Base-by-base conservation (phyloP, 2,797 vertebrate species). In the Parauchenoglanis punctatus region DNA sequence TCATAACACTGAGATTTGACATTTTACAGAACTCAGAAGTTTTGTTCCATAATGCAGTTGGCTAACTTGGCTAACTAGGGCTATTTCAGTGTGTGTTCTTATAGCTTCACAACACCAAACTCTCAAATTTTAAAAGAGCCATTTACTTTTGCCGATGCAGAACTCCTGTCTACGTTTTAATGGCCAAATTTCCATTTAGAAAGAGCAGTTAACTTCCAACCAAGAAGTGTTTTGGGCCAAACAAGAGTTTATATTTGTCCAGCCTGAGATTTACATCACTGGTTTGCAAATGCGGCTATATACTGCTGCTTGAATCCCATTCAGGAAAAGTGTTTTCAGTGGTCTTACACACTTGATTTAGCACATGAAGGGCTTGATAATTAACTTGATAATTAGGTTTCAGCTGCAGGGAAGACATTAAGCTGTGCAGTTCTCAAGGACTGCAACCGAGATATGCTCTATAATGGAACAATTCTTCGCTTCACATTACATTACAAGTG, bases 361-460 rank as follows among this genome's bases (percentile, higher is more conserved):
- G 82, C 82, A 72, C 82, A 84, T 40, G 82, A 84, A 84, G 67
- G 52, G 67, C 52, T 72, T 72, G 67, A 84, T 84, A 84, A 84
- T 84, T 84, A 84, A 84, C 82, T 72, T 72, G 67, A 72, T 84
- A 84, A 84, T 84, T 84, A 84, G 83, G 35, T 85, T 85, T 85
- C 56, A 18, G 68, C 83, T 85, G 83, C 54, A 85, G 68, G 83
- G 70, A 85, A 59, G 83, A 85, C 83, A 85, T 85, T 85, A 75
- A 85, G 35, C 68, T 28, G 25, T 75, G 68, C 56, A 59, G 52
- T 75, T 85, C 83, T 61, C 23, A 73, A 83, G 25, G 46, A 52
- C 17, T 83, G 81, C n/a, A 67, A 52, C 61, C 6, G 44, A 83
- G 63, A 67, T 82, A 67, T 67, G 44, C 46, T 52, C 46, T 83